Base-by-base conservation (phyloP, 2,797 vertebrate genomes). In the Chloroceryle amazona region DNA sequence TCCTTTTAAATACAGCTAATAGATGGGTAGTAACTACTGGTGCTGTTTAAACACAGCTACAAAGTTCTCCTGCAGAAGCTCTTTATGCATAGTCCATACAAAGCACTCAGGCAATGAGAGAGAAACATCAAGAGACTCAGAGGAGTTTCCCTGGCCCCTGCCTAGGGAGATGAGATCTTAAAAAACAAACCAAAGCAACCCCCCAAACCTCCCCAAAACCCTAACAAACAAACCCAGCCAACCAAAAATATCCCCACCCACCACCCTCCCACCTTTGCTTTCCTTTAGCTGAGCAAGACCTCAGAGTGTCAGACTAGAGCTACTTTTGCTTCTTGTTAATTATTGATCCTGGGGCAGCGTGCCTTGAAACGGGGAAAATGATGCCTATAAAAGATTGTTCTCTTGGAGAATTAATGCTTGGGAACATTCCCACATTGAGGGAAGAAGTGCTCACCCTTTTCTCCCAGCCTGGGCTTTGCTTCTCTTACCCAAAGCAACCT, bases 11-110 rank as follows among this genome's bases (percentile, higher is more conserved):
- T 1, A 55, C 46, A 33, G 35, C 13, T 41, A 37, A 46, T 18
- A 63, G 26, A 35, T 31, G 23, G 33, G 20, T 20, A 46, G 11
- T 33, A 37, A 20, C 58, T 37, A 19, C 9, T 7, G 26, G 9
- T 1, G 2, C 23, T 58, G n/a, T 58, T 5, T 29, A 33, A 79
- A 39, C 2, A 6, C 23, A 19, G 49, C 42, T 79, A 23, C 42
- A 58, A 62, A 89, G n/a, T 9, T 42, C 44, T 72, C 52, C n/a
- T 42, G 41, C 42, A 72, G 52, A 71, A 18, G 49, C 25, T 72
- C n/a, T 21, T 55, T 19, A 6, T 19, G 18, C 1, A 1, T 3
- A 20, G 25, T 29, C 29, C 12, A 46, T n/a, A 33, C 1, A 1
- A 65, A 16, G 28, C 23, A 14, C n/a, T 41, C 11, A 8, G 2